Percentiles rank a stretch among this genome's conserved stretches.
Conservation (phyloP, 2,797 vertebrate genomes). For the Phrynocephalus forsythii region DNA sequence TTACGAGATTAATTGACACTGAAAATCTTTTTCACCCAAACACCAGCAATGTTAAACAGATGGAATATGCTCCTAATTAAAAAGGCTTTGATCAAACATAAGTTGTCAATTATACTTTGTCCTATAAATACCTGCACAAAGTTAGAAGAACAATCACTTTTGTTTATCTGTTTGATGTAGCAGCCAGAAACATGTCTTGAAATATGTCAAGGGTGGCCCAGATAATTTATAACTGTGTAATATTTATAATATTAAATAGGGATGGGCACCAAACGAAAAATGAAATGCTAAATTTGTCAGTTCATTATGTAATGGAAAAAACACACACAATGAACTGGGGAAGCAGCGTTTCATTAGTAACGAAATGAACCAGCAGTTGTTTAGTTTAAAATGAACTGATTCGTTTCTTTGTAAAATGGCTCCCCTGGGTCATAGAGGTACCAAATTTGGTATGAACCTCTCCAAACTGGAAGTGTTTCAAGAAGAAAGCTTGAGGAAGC, state of each 20-base stretch:
- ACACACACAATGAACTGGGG: too few relatives aligned
- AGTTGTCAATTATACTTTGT: constrained; percentile 60
- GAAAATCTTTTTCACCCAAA: constrained; percentile 69
- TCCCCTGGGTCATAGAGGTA: too few relatives aligned
- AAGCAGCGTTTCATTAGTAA: too few relatives aligned
- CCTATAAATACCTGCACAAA: constrained; percentile 48
- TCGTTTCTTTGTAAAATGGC: too few relatives aligned
- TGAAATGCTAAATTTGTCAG: too few relatives aligned
- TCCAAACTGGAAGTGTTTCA: too few relatives aligned
- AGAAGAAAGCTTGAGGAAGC: too few relatives aligned
- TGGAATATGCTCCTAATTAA: constrained; percentile 67
- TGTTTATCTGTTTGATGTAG: constrained; percentile 23
- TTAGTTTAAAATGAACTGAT: too few relatives aligned
- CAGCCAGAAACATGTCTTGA: not conserved
- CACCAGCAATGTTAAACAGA: constrained; percentile 60
- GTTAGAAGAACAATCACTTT: constrained; percentile 44
- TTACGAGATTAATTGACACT: constrained; percentile 74
- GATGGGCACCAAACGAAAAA: too few relatives aligned
- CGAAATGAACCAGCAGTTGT: too few relatives aligned
- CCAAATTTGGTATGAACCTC: too few relatives aligned
- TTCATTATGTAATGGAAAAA: too few relatives aligned
- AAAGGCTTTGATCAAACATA: constrained; percentile 59
- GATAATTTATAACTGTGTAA: constrained; percentile 19
- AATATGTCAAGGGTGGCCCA: constrained; percentile 11
- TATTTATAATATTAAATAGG: constrained; percentile 6